Evolutionary conservation across 2,113 vertebrate genomes (phyloP), one percentile per base, ranked within the genome.

Genomic region (Prinia subflava): DNA sequence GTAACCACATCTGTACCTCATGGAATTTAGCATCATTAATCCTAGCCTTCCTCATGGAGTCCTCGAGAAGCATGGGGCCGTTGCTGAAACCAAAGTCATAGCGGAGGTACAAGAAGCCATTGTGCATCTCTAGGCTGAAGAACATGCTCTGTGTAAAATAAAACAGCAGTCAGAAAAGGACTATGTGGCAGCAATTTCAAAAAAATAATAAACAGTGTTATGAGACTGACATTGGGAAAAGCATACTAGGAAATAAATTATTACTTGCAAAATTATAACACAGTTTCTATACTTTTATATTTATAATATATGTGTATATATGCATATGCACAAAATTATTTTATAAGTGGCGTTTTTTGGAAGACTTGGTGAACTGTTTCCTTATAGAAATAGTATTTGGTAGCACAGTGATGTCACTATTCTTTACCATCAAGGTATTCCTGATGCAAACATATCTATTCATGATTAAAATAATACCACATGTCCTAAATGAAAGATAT

Each of bases 1-100:
- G 50, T 60, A 24, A 42, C 39, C 9, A 10, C 12, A 74, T 89
- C 46, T 76, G 21, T 98, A 99, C 99, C 99, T 99, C 99, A 33
- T 99, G 99, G 93, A 99, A 99, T 97, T 98, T 98, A 55, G 99
- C 99, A 23, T 99, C 99, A 2, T 99, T 99, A 94, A 99, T 99
- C 91, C 98, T 98, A 68, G 99, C 98, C 96, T 99, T 99, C 47
- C 98, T 97, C 96, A 97, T 57, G 35, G 98, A 98, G 78, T 98
- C 98, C 70, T 99, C 98, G 10, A 99, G 97, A 83, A 98, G 94
- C 22, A 99, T 92, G 3, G 99, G 98, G 24, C 99, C 99, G 0
- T 60, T 96, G 92, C 94, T 98, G 96, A 99, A 99, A 63, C 99
- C 99, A 80, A 99, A 99, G 97, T 99, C 98, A 42, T 99, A 99